Percentiles rank a stretch among this genome's conserved stretches.
These are phyloP conservation scores for Henricia sp. DNA, from an alignment of 53 echinoderm and acorn worm genomes.

Conservation along the genomic window DNA sequence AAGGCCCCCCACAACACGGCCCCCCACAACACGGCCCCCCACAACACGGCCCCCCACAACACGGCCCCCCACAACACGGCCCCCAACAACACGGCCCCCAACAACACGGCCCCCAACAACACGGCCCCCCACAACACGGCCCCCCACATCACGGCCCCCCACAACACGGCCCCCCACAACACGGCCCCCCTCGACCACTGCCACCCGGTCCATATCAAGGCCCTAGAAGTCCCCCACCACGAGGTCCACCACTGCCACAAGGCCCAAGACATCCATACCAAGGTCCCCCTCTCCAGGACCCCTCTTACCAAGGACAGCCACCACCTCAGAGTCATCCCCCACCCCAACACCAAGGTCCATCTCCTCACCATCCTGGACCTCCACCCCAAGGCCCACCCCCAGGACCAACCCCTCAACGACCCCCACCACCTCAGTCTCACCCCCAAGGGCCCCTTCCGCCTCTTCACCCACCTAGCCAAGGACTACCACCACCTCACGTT, in stretches of 20 bases:
- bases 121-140: constrained; percentile 24
- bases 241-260: constrained; percentile 17
- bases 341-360: constrained; percentile 1
- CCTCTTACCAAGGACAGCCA: constrained; percentile 35
- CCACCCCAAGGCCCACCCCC: constrained; percentile 27
- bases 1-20: not conserved
- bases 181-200: constrained; percentile 2
- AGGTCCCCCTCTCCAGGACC: not conserved
- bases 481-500: constrained; percentile 5
- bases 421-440: constrained; percentile 22
- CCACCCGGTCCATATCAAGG: constrained; percentile 8
- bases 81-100: constrained; percentile 10
- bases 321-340: constrained; percentile 9
- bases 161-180: constrained; percentile 17
- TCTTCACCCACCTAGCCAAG: not conserved
- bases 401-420: constrained; percentile 7
- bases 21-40: constrained; percentile 20
- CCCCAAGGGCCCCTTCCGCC: constrained; percentile 32
- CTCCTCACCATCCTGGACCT: constrained; percentile 4
- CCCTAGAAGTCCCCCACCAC: not conserved
- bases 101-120: constrained; percentile 32
- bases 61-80: constrained; percentile 14
- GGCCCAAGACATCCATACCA: constrained; percentile 27
- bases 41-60: constrained; percentile 3
- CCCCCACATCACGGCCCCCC: constrained; percentile 22